Percentiles rank a stretch among this genome's conserved stretches.
Conservation (phyloP, 2,113 vertebrate species). For the Cnemophilus loriae region DNA sequence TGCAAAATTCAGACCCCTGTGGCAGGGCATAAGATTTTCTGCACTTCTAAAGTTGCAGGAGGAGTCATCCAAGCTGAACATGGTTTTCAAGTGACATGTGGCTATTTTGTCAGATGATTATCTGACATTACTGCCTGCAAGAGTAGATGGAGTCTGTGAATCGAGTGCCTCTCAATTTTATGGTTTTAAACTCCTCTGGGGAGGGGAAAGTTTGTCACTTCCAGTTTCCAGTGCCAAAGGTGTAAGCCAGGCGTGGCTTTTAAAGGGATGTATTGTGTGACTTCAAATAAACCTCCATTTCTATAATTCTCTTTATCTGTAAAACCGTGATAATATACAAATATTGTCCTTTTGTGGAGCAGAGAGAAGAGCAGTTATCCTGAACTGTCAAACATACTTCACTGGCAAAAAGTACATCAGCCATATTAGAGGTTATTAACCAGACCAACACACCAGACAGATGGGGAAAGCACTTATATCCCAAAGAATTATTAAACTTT, state of each 20-base stretch:
- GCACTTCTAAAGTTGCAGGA: neutral
- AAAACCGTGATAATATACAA: neutral
- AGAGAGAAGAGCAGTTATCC: neutral
- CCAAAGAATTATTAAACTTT: neutral
- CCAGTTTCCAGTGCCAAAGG: neutral
- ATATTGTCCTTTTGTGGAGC: neutral
- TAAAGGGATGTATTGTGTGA: neutral
- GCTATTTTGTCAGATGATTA: neutral
- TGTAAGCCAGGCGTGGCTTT: neutral
- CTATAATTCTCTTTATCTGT: neutral
- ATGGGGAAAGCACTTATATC: neutral
- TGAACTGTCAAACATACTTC: neutral
- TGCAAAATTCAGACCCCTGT: neutral
- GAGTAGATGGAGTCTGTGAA: neutral
- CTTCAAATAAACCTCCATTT: neutral
- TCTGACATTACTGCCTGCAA: neutral
- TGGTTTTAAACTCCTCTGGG: neutral
- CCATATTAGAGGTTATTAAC: neutral
- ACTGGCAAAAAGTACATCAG: neutral
- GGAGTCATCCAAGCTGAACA: neutral
- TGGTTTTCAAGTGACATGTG: neutral
- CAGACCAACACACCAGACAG: neutral
- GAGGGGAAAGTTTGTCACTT: neutral
- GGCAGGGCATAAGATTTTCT: neutral
- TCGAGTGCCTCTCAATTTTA: neutral